Conservation (phyloP, 2,797 vertebrate species). For the Melanogrammus aeglefinus region DNA sequence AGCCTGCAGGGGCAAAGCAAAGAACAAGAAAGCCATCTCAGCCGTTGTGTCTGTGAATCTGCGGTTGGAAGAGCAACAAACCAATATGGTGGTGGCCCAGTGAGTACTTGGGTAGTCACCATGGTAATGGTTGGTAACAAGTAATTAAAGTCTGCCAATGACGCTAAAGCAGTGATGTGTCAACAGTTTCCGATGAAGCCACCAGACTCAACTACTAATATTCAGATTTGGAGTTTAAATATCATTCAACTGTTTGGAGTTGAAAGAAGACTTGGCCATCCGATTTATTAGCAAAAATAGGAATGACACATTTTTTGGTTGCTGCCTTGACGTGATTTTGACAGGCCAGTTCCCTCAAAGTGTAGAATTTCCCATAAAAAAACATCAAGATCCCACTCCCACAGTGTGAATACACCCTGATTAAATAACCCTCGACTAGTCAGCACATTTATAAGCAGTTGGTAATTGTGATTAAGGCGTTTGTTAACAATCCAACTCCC, state of each 20-base stretch:
- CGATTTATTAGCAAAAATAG: background rate
- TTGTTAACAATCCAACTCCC: background rate
- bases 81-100: background rate
- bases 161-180: background rate
- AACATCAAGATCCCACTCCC: background rate
- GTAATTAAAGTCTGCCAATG: background rate
- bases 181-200: background rate
- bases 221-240: background rate
- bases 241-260: conserved; percentile 9
- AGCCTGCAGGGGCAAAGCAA: background rate
- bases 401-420: conserved; percentile 32
- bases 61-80: background rate
- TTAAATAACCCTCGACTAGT: conserved; percentile 23
- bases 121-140: background rate
- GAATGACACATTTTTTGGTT: background rate
- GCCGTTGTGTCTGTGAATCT: background rate
- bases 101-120: background rate
- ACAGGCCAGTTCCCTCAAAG: background rate
- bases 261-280: conserved; percentile 2
- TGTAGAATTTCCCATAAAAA: background rate
- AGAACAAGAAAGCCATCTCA: background rate
- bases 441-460: background rate
- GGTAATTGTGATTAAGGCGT: background rate
- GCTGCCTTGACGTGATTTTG: background rate
- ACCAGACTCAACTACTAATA: background rate